Evolutionary conservation across 2,797 vertebrate species (phyloP).

Genomic region (Phataginus tricuspis): DNA sequence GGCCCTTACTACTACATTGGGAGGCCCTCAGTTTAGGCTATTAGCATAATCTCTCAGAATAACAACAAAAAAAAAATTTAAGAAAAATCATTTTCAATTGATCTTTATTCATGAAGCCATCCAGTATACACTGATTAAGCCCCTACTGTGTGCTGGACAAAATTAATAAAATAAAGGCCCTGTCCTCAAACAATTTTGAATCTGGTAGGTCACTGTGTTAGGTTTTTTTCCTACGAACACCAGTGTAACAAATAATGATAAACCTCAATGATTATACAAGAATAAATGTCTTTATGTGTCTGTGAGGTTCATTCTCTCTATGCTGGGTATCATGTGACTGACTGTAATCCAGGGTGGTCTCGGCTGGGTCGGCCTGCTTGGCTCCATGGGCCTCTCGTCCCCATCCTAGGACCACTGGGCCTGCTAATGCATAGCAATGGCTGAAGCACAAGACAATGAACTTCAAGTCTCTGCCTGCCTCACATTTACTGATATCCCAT

Average conservation of each 20-base stretch:
- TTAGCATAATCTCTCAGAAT: not conserved
- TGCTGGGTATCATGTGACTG: not conserved
- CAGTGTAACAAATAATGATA: not conserved
- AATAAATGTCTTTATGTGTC: not conserved
- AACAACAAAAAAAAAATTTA: not conserved
- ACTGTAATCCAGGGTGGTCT: not conserved
- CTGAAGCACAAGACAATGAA: not conserved
- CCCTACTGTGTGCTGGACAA: not conserved
- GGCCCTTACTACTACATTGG: not conserved
- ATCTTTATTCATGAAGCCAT: not conserved
- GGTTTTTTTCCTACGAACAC: not conserved
- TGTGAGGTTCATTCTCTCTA: not conserved
- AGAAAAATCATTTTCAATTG: not conserved
- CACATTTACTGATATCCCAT: not conserved
- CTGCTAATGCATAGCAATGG: not conserved
- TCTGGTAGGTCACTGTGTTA: not conserved
- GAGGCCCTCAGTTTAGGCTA: not conserved
- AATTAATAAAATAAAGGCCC: not conserved
- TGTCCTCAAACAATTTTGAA: not conserved
- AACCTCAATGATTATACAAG: not conserved
- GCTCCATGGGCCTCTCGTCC: not conserved
- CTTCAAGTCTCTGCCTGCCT: not conserved
- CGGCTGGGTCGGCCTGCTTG: not conserved
- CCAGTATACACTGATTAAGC: not conserved
- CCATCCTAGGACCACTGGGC: not conserved